Evolutionary conservation across 2,888 invertebrate genomes (phyloP).

Genomic region (Vannuccia rotundouncinata): DNA sequence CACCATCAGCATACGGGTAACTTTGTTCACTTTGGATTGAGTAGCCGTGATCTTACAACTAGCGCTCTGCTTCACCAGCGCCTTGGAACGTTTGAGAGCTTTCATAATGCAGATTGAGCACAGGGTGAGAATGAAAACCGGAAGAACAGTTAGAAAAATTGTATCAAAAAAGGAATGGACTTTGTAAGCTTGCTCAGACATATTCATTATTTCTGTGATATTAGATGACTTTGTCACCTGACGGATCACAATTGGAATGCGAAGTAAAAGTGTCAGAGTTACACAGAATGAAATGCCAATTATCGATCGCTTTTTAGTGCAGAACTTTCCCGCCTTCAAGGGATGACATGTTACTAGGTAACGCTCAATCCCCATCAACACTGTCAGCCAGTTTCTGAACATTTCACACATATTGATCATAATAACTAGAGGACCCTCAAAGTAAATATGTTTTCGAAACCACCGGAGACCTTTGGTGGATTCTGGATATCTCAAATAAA

Average conservation of each 20-base stretch:
- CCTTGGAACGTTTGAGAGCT: conserved; percentile 25
- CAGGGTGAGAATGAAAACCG: conserved; percentile 23
- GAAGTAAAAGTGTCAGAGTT: conserved; percentile 3
- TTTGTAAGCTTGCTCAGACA: conserved; percentile 19
- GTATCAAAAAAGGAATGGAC: conserved; percentile 31
- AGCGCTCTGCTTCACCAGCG: not conserved
- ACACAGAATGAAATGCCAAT: conserved; percentile 27
- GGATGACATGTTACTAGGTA: conserved; percentile 36
- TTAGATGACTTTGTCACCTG: not conserved
- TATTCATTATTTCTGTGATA: not conserved
- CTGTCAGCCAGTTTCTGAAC: conserved; percentile 34
- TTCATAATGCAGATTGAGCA: conserved; percentile 32
- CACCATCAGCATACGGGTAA: conserved; percentile 36
- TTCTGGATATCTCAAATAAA: conserved; percentile 19
- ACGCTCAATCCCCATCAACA: conserved; percentile 36
- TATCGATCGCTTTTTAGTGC: conserved; percentile 24
- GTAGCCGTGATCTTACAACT: not conserved
- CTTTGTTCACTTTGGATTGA: conserved; percentile 33
- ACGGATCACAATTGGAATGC: conserved; percentile 29
- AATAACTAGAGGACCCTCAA: not conserved
- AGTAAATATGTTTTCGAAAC: conserved; percentile 10
- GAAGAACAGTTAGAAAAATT: conserved; percentile 33
- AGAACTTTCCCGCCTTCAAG: conserved; percentile 28
- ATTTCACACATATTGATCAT: conserved; percentile 36
- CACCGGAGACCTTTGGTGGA: not conserved